Base-by-base conservation (phyloP, 2,797 vertebrate species). In the Sebastes diploproa region DNA sequence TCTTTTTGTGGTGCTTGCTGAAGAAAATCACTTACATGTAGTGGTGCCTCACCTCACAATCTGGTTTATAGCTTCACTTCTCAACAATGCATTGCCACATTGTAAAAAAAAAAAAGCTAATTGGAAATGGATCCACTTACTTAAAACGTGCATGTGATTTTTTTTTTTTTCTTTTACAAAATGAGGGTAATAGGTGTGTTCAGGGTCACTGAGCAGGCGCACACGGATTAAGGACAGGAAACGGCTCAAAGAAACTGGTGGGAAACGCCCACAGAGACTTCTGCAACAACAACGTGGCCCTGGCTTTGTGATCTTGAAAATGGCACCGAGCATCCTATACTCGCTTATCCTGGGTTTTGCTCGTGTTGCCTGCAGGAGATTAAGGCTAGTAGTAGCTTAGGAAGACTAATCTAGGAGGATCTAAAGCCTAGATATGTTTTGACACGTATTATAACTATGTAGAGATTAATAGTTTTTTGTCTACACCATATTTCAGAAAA, bases 161-260 rank as follows among this genome's bases (percentile, higher is more conserved):
- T 50, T 54, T n/a, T 60, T 46, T n/a, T 60, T 55, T 54, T 18
- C 56, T 63, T 23, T 20, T 30, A 18, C 38, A 60, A 83, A 88
- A 85, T 34, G 46, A 67, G 66, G 42, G 58, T 72, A 65, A 75
- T 72, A n/a, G 56, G 81, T 65, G 62, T 20, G 66, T 89, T 89
- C 79, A 27, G 86, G 81, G 87, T 89, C 87, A 91, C 59, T 78
- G 91, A 91, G 90, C 91, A 93, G 86, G 91, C 93, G 89, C 90
- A 68, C 3, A 83, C 56, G 90, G 94, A 93, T 92, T 92, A 90
- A 81, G 82, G 84, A 56, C 91, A 91, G 94, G 92, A 94, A 94
- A 72, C 86, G 0, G 80, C 72, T 82, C 63, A 80, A 42, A 89
- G 77, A 75, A 75, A 72, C 59, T 8, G 16, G 80, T 69, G 93